phyloP scores from a whole-genome alignment of 2,797 vertebrate species.

The Sebastes cheni region DNA sequence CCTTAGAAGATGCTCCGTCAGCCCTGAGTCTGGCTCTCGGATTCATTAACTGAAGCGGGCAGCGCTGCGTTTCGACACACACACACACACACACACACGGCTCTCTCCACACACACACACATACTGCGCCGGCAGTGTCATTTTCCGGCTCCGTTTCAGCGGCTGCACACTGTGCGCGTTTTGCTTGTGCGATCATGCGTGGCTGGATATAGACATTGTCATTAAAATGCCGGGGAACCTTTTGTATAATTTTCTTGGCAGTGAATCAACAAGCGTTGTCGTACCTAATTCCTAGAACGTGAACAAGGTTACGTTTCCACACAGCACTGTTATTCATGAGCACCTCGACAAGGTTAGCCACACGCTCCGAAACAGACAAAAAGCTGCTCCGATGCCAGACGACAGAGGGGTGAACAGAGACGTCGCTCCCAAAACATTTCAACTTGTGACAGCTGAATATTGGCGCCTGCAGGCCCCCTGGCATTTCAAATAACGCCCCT shows the following conservation, averaged over 20 bases:
- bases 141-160: slow-evolving; percentile 34
- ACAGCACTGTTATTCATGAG: slow-evolving; percentile 47
- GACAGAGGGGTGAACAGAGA: slow-evolving; percentile 49
- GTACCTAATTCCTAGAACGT: slow-evolving; percentile 37
- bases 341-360: slow-evolving; percentile 22
- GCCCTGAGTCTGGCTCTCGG: neutral
- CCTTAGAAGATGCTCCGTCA: neutral
- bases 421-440: slow-evolving; percentile 48
- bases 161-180: slow-evolving; percentile 12
- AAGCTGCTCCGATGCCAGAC: slow-evolving; percentile 32
- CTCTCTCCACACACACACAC: too few relatives aligned
- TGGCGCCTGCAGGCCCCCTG: slow-evolving; percentile 42
- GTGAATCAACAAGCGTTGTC: slow-evolving; percentile 40
- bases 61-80: neutral
- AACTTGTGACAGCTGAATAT: slow-evolving; percentile 59
- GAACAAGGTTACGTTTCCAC: slow-evolving; percentile 22
- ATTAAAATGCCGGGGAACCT: slow-evolving; percentile 48
- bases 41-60: slow-evolving; percentile 6
- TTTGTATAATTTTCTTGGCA: slow-evolving; percentile 46
- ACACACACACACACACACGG: neutral
- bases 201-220: slow-evolving; percentile 40
- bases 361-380: neutral
- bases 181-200: slow-evolving; percentile 33
- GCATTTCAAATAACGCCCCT: slow-evolving; percentile 60
- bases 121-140: neutral